Base-by-base conservation (phyloP, 2,113 vertebrate species). In the Limanda limanda region DNA sequence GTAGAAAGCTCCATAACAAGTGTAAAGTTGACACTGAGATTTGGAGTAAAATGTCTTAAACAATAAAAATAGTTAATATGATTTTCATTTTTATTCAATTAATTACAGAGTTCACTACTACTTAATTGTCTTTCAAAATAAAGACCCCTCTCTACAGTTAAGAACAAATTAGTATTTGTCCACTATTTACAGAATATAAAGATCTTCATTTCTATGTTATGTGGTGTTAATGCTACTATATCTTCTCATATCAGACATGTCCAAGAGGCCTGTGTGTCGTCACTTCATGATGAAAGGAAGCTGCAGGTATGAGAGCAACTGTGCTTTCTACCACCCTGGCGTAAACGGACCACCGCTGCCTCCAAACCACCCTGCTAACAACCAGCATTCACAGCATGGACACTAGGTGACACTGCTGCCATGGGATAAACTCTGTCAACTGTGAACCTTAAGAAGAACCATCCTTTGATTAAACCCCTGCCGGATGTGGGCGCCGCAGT, bases 231-330 rank as follows among this genome's bases (percentile, higher is more conserved):
- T 13, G 1, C 55, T 42, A 8, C 27, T 62, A 17, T 74, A 8
- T 76, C 21, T 51, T 25, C 51, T 61, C 58, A 60, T 24, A 42
- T 6, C 89, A 98, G 96, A 98, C 79, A 97, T 96, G 96, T 97
- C 97, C 18, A 95, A 94, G 68, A 95, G 97, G 47, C 95, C 96
- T 0, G 94, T 97, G 23, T 98, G 97, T 86, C 96, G 97, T 10
- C 97, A 98, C 78, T 98, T 98, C 91, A 97, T 97, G 95, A 95
- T 97, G 96, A 98, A 97, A 81, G 97, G 97, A 71, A 97, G 95
- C 92, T 98, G 97, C 90, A 92, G 96, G 76, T 97, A 97, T 5
- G 97, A 98, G 85, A 96, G 95, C 87, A 97, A 95, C 88, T 98
- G 97, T 91, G 97, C 96, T 66, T 98, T 98, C 88, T 98, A 97